A percentile compares a stretch with the other conserved stretches of the same genome.
Conservation (phyloP, 1,140 invertebrate genomes). For the Cephus cinctus region DNA sequence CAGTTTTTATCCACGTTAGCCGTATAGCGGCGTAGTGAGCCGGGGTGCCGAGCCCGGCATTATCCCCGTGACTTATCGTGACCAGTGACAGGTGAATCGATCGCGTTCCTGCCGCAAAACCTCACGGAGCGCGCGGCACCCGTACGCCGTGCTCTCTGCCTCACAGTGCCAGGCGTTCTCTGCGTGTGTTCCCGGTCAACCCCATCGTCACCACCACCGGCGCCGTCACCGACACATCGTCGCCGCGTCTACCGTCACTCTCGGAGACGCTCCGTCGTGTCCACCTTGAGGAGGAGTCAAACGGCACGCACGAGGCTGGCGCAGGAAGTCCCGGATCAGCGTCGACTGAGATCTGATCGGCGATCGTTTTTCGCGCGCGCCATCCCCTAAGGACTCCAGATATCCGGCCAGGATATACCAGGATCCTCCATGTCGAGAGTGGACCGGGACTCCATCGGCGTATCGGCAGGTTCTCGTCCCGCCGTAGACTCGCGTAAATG, state of each 20-base stretch:
- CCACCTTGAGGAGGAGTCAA: background rate
- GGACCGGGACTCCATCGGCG: conserved; percentile 27
- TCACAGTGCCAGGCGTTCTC: background rate
- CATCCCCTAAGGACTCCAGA: no score
- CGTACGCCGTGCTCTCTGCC: conserved; percentile 6
- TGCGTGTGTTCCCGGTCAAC: background rate
- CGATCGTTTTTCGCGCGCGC: no score
- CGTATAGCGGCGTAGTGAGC: no score
- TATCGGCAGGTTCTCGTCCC: background rate
- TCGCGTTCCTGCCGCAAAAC: conserved; percentile 8
- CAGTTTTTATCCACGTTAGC: background rate
- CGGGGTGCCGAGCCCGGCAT: conserved; percentile 14
- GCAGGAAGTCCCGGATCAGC: no score
- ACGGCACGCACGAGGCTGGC: background rate
- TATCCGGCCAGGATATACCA: no score
- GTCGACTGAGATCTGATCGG: no score
- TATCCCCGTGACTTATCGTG: conserved; percentile 25
- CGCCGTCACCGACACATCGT: background rate
- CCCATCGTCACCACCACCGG: background rate
- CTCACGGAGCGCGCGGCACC: conserved; percentile 9
- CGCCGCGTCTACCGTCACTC: background rate
- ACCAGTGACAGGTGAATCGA: conserved; percentile 51
- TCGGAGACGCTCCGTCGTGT: background rate
- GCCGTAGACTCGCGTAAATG: conserved; percentile 32
- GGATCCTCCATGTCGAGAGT: conserved; percentile 34